Evolutionary conservation across 1,140 invertebrate species (phyloP).

Genomic region (Drosophila repletoides): DNA sequence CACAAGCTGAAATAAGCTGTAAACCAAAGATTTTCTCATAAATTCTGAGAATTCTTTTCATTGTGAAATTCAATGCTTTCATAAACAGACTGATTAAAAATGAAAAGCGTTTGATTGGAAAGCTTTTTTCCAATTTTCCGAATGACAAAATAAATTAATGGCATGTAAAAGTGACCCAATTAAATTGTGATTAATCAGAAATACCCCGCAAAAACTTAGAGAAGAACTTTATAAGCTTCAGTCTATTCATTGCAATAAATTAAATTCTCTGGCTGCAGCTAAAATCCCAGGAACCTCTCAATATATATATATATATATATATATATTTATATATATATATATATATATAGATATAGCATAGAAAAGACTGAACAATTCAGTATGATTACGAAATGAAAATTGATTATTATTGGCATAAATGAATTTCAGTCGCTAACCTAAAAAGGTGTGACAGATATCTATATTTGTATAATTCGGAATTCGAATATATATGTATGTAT

Average conservation of each 20-base stretch:
- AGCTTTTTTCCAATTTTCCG: slow-evolving; percentile 14
- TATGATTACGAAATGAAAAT: slow-evolving; percentile 13
- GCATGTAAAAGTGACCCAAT: background rate
- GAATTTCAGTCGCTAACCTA: background rate
- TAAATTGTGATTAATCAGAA: too few species aligned
- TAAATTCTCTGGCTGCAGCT: too few species aligned
- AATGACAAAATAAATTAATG: slow-evolving; percentile 8
- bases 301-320: too few species aligned
- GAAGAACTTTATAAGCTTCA: too few species aligned
- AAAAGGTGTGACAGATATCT: background rate
- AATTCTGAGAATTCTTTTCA: too few species aligned
- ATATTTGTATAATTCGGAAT: background rate
- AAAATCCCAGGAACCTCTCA: too few species aligned
- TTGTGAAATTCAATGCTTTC: background rate
- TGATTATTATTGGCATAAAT: slow-evolving; percentile 25
- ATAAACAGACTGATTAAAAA: background rate
- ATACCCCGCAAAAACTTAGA: too few species aligned
- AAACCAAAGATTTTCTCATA: too few species aligned
- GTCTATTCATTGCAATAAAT: too few species aligned
- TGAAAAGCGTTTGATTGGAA: background rate
- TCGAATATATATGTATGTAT: background rate
- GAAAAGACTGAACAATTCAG: slow-evolving; percentile 3
- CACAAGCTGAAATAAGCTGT: too few species aligned
- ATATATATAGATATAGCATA: too few species aligned
- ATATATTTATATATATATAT: too few species aligned